Conservation (phyloP, 1,140 invertebrate genomes). For the Pseudomyrmex sp. region DNA sequence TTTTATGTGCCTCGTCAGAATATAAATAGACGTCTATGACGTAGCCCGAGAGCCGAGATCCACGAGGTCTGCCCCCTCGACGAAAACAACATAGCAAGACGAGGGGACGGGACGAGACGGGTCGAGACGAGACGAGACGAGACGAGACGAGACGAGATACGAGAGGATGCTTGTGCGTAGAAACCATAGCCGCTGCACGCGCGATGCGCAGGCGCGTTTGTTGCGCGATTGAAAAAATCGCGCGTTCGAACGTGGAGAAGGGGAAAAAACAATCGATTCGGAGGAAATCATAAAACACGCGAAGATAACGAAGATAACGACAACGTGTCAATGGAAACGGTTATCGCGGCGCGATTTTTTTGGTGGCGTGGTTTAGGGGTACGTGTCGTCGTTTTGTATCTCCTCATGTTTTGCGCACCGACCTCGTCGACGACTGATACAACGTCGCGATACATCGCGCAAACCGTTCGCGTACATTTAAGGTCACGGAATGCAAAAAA, state of each 20-base stretch:
- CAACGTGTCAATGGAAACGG: background rate
- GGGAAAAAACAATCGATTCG: conserved; percentile 20
- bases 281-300: conserved; percentile 18
- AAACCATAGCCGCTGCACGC: background rate
- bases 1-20: conserved; percentile 29
- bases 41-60: conserved; percentile 53
- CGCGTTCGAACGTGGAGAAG: conserved; percentile 9
- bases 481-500: no score
- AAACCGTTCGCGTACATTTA: no score
- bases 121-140: conserved; percentile 44
- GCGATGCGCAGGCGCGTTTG: background rate
- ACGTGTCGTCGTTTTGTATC: no score
- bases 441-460: no score
- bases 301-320: conserved; percentile 25
- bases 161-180: conserved; percentile 16
- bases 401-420: no score
- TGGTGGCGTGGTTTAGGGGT: no score
- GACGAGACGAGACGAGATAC: conserved; percentile 48
- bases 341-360: conserved; percentile 1
- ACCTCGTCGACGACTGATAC: no score
- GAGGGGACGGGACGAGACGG: background rate
- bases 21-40: conserved; percentile 65
- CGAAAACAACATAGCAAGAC: conserved; percentile 60
- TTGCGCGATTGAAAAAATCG: conserved; percentile 7
- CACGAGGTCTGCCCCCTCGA: conserved; percentile 63